These are phyloP conservation scores for Oxytorus armatus DNA, from an alignment of 2,888 invertebrate genomes.

Conservation along the genomic window DNA sequence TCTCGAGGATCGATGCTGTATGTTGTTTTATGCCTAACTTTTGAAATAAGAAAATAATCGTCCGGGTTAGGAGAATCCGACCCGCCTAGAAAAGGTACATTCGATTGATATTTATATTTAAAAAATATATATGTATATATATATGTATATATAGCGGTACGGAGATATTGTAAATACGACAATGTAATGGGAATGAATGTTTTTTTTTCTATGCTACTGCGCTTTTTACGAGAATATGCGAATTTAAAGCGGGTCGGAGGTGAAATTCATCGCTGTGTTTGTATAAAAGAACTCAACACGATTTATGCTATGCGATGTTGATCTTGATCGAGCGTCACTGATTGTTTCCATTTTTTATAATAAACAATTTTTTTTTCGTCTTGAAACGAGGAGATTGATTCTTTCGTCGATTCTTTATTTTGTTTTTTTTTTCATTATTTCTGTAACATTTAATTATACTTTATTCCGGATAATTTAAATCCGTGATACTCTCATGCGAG, in stretches of 20 bases:
- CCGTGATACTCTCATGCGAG: slow-evolving; percentile 68
- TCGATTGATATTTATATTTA: slow-evolving; percentile 17
- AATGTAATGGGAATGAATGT: slow-evolving; percentile 60
- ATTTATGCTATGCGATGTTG: slow-evolving; percentile 27
- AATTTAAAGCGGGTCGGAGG: slow-evolving; percentile 23
- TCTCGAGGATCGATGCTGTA: slow-evolving; percentile 56
- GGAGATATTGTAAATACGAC: slow-evolving; percentile 62
- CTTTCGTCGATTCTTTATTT: not conserved
- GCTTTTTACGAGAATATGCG: slow-evolving; percentile 62
- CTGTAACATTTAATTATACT: not conserved
- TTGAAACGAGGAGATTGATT: slow-evolving; percentile 9
- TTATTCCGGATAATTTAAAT: slow-evolving; percentile 13
- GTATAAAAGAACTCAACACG: slow-evolving; percentile 31
- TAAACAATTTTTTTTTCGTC: slow-evolving; percentile 58
- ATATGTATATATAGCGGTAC: slow-evolving; percentile 50
- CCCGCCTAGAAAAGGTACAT: slow-evolving; percentile 39
- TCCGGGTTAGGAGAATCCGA: slow-evolving; percentile 33
- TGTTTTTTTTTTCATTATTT: not conserved
- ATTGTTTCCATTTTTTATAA: slow-evolving; percentile 67
- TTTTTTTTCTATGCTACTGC: slow-evolving; percentile 65
- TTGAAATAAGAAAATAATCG: slow-evolving; percentile 6
- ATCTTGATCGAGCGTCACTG: slow-evolving; percentile 39
- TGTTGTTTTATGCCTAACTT: slow-evolving; percentile 60
- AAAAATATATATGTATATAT: slow-evolving; percentile 58
- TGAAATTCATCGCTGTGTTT: slow-evolving; percentile 45